phyloP scores from a whole-genome alignment of 2,797 vertebrate species.

The Darevskia mixta region DNA sequence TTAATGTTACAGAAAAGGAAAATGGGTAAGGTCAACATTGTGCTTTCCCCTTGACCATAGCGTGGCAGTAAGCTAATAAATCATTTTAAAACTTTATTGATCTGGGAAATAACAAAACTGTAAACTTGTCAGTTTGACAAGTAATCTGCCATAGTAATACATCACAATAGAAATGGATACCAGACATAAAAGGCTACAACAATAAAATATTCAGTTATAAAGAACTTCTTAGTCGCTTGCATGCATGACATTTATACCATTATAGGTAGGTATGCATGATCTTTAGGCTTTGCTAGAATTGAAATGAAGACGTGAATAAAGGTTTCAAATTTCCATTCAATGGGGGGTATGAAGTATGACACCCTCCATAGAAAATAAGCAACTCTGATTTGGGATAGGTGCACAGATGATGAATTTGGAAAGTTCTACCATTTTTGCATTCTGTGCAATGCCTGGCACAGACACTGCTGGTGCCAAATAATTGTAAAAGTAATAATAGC shows the following conservation, averaged over 20 bases:
- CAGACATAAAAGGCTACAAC: constrained; percentile 41
- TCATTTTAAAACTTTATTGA: constrained; percentile 54
- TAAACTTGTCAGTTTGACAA: constrained; percentile 50
- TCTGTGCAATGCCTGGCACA: background rate
- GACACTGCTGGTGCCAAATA: background rate
- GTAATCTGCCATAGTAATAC: constrained; percentile 42
- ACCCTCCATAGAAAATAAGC: background rate
- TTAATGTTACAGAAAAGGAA: constrained; percentile 26
- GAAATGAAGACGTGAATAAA: background rate
- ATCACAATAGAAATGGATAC: constrained; percentile 45
- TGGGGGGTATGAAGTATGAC: background rate
- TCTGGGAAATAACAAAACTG: constrained; percentile 52
- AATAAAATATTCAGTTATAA: constrained; percentile 47
- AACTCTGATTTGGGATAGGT: background rate
- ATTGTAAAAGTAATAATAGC: constrained; percentile 1
- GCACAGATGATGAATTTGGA: background rate
- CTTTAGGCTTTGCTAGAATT: background rate
- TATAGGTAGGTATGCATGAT: background rate
- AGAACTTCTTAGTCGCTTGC: constrained; percentile 17
- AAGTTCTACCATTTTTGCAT: constrained; percentile 9
- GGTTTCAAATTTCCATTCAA: background rate
- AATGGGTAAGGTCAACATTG: constrained; percentile 36
- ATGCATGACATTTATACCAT: background rate
- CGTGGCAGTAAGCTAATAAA: constrained; percentile 39
- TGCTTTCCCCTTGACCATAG: constrained; percentile 41